Percentiles rank a stretch among this genome's conserved stretches.
Evolutionary conservation across 2,797 vertebrate species (phyloP).

Genomic region (Meriones psammophilus): DNA sequence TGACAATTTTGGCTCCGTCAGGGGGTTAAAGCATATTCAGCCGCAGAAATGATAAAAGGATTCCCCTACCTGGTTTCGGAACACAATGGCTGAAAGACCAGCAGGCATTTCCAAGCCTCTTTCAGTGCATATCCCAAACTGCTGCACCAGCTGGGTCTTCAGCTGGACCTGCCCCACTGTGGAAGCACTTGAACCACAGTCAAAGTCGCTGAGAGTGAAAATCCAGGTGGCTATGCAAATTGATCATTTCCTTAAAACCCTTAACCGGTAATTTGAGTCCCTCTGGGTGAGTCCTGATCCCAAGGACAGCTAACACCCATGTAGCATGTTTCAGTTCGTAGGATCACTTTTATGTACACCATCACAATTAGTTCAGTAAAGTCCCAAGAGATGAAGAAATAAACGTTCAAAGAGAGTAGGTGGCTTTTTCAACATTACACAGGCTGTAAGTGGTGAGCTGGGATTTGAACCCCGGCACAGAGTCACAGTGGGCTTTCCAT

Average conservation of each 20-base stretch:
- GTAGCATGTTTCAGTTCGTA: slow-evolving; percentile 49
- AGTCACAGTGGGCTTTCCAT: slow-evolving; percentile 39
- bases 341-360: slow-evolving; percentile 63
- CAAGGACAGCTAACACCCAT: slow-evolving; percentile 72
- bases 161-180: slow-evolving; percentile 73
- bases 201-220: slow-evolving; percentile 72
- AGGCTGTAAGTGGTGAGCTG: slow-evolving; percentile 4
- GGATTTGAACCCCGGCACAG: slow-evolving; percentile 71
- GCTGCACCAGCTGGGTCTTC: slow-evolving; percentile 78
- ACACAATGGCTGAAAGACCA: slow-evolving; percentile 82
- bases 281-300: slow-evolving; percentile 66
- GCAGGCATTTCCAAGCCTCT: slow-evolving; percentile 81
- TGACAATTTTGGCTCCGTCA: slow-evolving; percentile 82
- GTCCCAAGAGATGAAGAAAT: slow-evolving; percentile 52
- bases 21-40: slow-evolving; percentile 83
- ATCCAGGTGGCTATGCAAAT: slow-evolving; percentile 81
- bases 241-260: slow-evolving; percentile 78
- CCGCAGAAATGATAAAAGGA: slow-evolving; percentile 83
- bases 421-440: slow-evolving; percentile 28
- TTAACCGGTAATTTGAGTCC: slow-evolving; percentile 70
- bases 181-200: slow-evolving; percentile 75
- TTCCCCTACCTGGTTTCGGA: slow-evolving; percentile 82
- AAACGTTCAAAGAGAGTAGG: slow-evolving; percentile 64
- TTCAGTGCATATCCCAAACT: slow-evolving; percentile 78
- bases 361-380: slow-evolving; percentile 69